Evolutionary conservation across 2,113 vertebrate genomes (phyloP).

Genomic region (Chloebia gouldiae): DNA sequence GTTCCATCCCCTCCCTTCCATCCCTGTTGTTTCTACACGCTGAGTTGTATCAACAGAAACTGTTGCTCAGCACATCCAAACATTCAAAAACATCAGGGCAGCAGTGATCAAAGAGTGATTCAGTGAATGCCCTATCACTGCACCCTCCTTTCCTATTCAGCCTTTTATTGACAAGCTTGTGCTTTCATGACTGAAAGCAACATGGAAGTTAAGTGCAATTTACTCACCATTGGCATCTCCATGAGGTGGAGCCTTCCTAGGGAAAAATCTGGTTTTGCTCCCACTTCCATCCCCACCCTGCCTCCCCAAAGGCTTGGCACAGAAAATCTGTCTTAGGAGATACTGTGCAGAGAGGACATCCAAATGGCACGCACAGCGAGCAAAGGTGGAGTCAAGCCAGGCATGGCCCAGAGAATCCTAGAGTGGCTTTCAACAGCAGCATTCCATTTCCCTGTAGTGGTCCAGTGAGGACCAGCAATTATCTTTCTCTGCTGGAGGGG

Average conservation of each 20-base stretch:
- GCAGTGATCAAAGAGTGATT: constrained; percentile 16
- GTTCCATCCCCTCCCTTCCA: background rate
- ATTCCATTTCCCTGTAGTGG: background rate
- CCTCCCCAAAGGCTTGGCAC: constrained; percentile 1
- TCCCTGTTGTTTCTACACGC: background rate
- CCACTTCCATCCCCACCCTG: background rate
- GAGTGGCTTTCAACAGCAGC: background rate
- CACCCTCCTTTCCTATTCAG: background rate
- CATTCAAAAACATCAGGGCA: background rate
- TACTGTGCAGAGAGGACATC: background rate
- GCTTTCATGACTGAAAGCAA: background rate
- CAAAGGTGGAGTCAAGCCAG: background rate
- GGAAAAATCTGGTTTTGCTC: constrained; percentile 8
- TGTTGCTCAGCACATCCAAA: constrained; percentile 24
- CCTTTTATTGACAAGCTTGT: background rate
- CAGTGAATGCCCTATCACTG: background rate
- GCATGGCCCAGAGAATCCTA: background rate
- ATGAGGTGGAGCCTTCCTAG: background rate
- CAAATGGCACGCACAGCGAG: accelerated
- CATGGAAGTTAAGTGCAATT: constrained; percentile 29
- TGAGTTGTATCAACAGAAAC: background rate
- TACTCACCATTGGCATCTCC: background rate
- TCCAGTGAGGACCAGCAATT: background rate
- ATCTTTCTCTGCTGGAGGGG: background rate
- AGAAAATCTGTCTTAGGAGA: background rate